These are phyloP conservation scores for Ciconia boyciana DNA, from an alignment of 2,113 vertebrate genomes.

Conservation along the genomic window DNA sequence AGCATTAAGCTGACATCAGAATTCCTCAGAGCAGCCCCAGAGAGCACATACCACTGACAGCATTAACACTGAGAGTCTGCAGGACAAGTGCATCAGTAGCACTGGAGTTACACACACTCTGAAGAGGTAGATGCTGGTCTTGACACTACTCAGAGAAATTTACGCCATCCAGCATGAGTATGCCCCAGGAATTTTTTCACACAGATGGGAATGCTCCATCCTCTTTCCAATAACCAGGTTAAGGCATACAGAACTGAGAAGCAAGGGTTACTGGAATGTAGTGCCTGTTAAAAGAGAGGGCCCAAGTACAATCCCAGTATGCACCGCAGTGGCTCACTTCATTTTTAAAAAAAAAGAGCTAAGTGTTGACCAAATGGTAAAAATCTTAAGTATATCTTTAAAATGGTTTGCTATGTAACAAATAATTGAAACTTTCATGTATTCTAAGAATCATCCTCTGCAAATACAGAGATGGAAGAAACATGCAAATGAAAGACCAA, in stretches of 20 bases:
- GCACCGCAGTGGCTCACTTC: background rate
- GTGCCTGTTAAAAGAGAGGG: background rate
- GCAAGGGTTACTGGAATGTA: background rate
- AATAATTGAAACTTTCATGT: background rate
- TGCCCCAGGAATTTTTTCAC: background rate
- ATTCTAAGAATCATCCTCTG: background rate
- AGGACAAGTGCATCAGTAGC: background rate
- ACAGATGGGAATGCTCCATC: background rate
- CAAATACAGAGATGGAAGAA: background rate
- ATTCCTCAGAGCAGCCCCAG: background rate
- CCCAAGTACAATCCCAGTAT: background rate
- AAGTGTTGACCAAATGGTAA: background rate
- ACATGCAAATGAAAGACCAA: background rate
- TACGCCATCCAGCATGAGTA: background rate
- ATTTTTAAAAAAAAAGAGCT: background rate
- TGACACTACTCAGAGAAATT: background rate
- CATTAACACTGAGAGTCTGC: no score
- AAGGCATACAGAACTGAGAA: background rate
- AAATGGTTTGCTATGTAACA: background rate
- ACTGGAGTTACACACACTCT: background rate
- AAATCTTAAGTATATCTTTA: background rate
- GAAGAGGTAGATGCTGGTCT: background rate
- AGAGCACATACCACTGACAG: background rate
- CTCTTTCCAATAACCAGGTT: background rate
- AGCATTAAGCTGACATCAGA: background rate